Conservation (phyloP, 2,797 vertebrate species). For the Botia kubotai region DNA sequence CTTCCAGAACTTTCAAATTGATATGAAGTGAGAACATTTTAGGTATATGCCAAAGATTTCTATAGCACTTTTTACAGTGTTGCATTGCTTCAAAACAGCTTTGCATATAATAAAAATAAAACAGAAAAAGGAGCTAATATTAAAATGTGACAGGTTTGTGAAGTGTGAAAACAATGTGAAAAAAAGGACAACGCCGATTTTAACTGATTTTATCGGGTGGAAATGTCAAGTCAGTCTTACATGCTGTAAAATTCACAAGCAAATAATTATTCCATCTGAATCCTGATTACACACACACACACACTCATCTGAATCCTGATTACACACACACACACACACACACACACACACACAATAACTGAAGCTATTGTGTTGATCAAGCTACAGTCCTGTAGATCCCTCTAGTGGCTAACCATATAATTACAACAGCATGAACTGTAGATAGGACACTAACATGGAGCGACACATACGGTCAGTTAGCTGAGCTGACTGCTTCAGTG, state of each 20-base stretch:
- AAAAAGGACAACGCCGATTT: background rate
- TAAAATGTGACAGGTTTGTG: too few species aligned
- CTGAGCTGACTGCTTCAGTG: slow-evolving; percentile 4
- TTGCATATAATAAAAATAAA: too few species aligned
- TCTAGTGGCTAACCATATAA: slow-evolving; percentile 40
- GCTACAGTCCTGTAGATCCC: background rate
- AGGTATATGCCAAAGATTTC: too few species aligned
- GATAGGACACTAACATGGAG: background rate
- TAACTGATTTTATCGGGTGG: background rate
- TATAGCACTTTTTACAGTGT: too few species aligned
- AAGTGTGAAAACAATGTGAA: too few species aligned
- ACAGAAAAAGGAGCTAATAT: too few species aligned
- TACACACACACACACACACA: background rate
- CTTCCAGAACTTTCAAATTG: too few species aligned
- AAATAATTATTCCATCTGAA: background rate
- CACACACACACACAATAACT: background rate
- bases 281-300: background rate
- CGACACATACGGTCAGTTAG: slow-evolving; percentile 1
- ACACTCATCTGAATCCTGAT: slow-evolving; percentile 14
- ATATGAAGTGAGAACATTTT: too few species aligned
- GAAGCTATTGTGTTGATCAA: background rate
- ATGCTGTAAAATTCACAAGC: background rate
- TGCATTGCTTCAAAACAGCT: too few species aligned
- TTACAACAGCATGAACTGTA: background rate
- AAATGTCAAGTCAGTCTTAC: background rate